Conservation (phyloP, 2,113 vertebrate species). For the Phodopus roborovskii region DNA sequence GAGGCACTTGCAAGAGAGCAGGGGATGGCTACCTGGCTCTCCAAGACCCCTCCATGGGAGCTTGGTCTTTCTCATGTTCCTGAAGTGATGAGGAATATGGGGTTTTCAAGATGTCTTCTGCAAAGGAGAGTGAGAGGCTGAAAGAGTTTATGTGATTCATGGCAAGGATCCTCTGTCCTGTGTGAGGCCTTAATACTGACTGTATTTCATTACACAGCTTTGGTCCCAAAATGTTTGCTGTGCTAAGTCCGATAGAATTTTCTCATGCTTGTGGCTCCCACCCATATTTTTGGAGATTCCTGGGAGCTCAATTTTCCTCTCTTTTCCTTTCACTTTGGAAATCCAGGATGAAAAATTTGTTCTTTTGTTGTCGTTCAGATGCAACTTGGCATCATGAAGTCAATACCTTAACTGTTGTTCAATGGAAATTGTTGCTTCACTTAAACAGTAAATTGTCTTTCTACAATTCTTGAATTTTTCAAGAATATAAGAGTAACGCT, state of each 20-base stretch:
- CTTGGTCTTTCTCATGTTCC: background rate
- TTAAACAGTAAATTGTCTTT: background rate
- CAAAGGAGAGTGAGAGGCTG: background rate
- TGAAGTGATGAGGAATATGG: background rate
- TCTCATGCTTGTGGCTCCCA: background rate
- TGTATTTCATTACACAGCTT: slow-evolving; percentile 56
- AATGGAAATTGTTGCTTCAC: slow-evolving; percentile 38
- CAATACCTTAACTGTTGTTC: slow-evolving; percentile 3
- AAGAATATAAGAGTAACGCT: background rate
- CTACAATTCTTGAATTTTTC: background rate
- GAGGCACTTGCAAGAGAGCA: background rate
- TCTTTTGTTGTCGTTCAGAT: background rate
- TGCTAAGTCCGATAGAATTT: slow-evolving; percentile 32
- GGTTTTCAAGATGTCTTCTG: background rate
- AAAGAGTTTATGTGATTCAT: slow-evolving; percentile 14
- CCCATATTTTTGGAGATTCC: background rate
- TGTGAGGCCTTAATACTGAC: background rate
- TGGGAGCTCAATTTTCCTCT: background rate
- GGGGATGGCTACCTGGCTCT: background rate
- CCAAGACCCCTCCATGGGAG: background rate
- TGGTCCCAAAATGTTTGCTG: background rate
- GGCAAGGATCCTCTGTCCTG: background rate
- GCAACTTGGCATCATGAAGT: background rate
- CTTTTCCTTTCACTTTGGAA: slow-evolving; percentile 55
- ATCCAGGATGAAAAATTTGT: slow-evolving; percentile 18